Conservation (phyloP, 2,113 vertebrate species). For the Acinonyx jubatus region DNA sequence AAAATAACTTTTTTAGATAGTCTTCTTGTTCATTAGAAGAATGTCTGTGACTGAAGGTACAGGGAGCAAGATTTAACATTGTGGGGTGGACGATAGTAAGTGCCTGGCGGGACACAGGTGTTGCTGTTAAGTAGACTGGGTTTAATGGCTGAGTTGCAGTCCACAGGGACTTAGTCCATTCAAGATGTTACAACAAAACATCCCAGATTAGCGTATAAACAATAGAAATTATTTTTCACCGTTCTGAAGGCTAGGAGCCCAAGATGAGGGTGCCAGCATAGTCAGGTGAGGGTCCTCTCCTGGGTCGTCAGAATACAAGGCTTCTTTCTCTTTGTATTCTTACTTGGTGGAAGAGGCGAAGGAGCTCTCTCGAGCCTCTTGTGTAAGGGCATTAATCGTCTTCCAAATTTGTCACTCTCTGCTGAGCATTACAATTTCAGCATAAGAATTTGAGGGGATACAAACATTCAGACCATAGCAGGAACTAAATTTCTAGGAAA, state of each 20-base stretch:
- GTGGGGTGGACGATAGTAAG: background rate
- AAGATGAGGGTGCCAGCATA: background rate
- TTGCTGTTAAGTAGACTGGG: background rate
- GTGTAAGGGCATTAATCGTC: background rate
- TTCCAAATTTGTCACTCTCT: background rate
- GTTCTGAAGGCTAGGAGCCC: background rate
- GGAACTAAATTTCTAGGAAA: background rate
- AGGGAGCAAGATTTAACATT: background rate
- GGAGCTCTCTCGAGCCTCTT: background rate
- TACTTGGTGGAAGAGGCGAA: background rate
- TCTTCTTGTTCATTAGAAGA: background rate
- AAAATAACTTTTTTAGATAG: background rate
- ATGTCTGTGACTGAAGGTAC: background rate
- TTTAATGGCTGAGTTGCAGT: background rate
- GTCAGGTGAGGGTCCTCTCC: background rate
- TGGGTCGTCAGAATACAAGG: background rate
- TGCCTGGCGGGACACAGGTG: too few relatives aligned
- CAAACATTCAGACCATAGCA: background rate
- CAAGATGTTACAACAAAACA: background rate
- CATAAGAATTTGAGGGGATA: background rate
- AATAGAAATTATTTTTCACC: background rate
- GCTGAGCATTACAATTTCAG: background rate
- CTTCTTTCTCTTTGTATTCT: background rate
- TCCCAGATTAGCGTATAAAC: background rate
- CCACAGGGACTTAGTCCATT: background rate